phyloP scores from a whole-genome alignment of 2,888 invertebrate genomes.

The Macrophya annulata region DNA sequence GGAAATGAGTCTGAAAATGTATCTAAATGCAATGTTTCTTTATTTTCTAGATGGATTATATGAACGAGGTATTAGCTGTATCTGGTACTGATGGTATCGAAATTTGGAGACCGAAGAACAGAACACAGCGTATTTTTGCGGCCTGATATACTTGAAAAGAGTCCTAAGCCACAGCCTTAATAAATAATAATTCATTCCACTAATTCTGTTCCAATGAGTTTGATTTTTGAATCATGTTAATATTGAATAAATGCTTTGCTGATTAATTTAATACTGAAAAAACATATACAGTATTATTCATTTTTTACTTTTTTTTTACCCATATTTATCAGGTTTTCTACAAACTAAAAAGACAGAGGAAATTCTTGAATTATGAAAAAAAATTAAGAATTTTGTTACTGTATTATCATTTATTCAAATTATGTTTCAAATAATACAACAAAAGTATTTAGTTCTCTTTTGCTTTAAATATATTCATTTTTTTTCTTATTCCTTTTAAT shows the following conservation, averaged over 20 bases:
- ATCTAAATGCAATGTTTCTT: constrained; percentile 45
- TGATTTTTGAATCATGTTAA: constrained; percentile 21
- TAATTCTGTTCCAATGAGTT: constrained; percentile 35
- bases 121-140: neutral
- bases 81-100: constrained; percentile 72
- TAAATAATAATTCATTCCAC: constrained; percentile 53
- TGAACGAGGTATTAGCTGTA: constrained; percentile 73
- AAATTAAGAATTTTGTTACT: neutral
- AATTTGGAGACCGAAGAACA: constrained; percentile 72
- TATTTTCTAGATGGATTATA: constrained; percentile 72
- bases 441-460: neutral
- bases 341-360: neutral
- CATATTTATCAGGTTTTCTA: neutral
- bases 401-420: neutral
- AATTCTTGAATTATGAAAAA: neutral
- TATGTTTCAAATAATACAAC: neutral
- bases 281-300: neutral
- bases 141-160: neutral
- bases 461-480: neutral
- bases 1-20: neutral
- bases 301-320: neutral
- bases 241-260: constrained; percentile 62
- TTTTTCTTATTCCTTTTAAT: neutral
- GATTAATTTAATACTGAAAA: constrained; percentile 51
- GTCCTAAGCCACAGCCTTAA: constrained; percentile 7